phyloP scores from a whole-genome alignment of 2,113 vertebrate species.

The Eupsittula cactorum region DNA sequence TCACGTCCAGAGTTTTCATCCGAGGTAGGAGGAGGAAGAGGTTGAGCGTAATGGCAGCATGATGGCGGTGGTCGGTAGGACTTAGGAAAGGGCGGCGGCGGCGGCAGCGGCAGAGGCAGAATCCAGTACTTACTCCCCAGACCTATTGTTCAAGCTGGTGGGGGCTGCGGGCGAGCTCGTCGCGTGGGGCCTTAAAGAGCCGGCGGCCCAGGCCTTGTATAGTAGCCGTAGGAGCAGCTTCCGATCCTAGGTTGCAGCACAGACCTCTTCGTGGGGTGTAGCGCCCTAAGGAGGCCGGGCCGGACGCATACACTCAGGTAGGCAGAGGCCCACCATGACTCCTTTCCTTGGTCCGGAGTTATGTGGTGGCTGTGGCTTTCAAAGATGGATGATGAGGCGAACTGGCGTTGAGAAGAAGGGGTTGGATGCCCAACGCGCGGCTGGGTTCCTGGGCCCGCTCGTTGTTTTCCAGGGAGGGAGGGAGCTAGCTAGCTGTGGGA shows the following conservation, averaged over 20 bases:
- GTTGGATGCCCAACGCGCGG: not conserved
- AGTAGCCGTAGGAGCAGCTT: slow-evolving; percentile 9
- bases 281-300: slow-evolving; percentile 12
- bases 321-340: not conserved
- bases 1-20: slow-evolving; percentile 58
- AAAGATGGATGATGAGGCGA: not conserved
- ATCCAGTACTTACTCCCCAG: not conserved
- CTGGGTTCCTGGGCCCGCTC: not conserved
- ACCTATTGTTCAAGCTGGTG: slow-evolving; percentile 45
- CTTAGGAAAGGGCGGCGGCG: slow-evolving; percentile 57
- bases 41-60: slow-evolving; percentile 52
- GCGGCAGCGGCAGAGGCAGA: too few relatives aligned
- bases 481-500: not conserved
- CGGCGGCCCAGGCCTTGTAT: slow-evolving; percentile 1
- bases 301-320: slow-evolving; percentile 42
- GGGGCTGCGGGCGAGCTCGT: not conserved
- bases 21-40: slow-evolving; percentile 31
- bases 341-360: not conserved
- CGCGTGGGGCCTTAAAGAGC: slow-evolving; percentile 23
- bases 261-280: not conserved
- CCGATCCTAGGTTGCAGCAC: not conserved
- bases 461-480: slow-evolving; percentile 1
- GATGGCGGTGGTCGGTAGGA: slow-evolving; percentile 71
- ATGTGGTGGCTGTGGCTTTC: not conserved
- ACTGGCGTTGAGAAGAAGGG: not conserved